Evolutionary conservation across 1,140 invertebrate genomes (phyloP), one percentile per base, ranked within the genome.

Genomic region (Eueides isabella): DNA sequence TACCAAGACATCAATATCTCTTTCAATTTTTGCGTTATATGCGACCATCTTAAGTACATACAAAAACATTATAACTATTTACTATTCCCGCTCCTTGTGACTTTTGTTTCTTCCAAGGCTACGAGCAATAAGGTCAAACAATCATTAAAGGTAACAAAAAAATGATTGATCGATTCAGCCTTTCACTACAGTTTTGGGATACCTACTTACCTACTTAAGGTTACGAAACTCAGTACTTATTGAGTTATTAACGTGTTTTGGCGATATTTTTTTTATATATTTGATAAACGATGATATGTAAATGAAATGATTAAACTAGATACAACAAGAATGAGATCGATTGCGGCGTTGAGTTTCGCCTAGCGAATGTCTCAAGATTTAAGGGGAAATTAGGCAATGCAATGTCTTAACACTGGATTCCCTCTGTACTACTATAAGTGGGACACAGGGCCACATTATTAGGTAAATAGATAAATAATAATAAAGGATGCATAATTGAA

Each of bases 161-260:
- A 55, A 55, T 55, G 48, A 55, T 55, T 55, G 48, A 55, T 55
- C 48, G 48, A 55, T 55, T 23, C 48, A 55, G 48, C 48, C 48
- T 55, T 55, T 55, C 48, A 55, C 48, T 26, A 55, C 48, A 55
- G 26, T 55, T 55, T 55, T 55, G 48, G 48, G 48, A 55, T 55
- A 55, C 48, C 48, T 55, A 55, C 48, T 55, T 55, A 55, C 48
- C 48, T 55, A 55, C 48, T 55, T 55, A 55, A 55, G 48, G 48
- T 55, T 55, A 55, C 48, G 48, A 55, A 55, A 55, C 48, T 4
- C 19, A 23, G 3, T 26, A 26, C 26, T 55, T 55, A 55, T 55
- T 55, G 26, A 55, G 48, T 63, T 44, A 14, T 64, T 72, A 61
- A 62, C 19, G 70, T 30, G 30, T 44, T 55, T 55, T 77, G 61